These are phyloP conservation scores for Alloscopus bannaensis DNA, from an alignment of 2,888 invertebrate genomes.

Conservation along the genomic window DNA sequence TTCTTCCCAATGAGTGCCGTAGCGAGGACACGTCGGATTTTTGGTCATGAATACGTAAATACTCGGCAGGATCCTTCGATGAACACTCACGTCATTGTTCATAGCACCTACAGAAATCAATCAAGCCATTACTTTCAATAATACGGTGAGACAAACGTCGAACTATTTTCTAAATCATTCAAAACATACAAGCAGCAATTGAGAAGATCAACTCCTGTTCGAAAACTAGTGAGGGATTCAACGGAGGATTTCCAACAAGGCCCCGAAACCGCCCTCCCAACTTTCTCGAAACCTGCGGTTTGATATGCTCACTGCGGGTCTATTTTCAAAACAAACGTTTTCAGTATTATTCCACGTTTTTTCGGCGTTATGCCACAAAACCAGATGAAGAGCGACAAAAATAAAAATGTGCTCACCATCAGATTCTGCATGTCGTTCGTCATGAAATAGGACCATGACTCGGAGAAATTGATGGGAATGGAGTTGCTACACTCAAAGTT, in stretches of 20 bases:
- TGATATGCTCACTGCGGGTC: conserved; percentile 68
- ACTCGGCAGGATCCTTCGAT: conserved; percentile 72
- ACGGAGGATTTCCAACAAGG: conserved; percentile 68
- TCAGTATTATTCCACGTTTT: neutral
- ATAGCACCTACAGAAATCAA: conserved; percentile 69
- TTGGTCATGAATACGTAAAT: conserved; percentile 73
- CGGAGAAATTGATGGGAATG: conserved; percentile 73
- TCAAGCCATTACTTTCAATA: conserved; percentile 3
- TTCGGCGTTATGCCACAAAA: neutral
- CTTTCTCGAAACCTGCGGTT: conserved; percentile 62
- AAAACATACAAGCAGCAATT: conserved; percentile 71
- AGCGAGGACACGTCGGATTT: conserved; percentile 75
- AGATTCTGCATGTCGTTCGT: conserved; percentile 71
- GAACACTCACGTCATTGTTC: conserved; percentile 73
- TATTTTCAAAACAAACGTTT: conserved; percentile 37
- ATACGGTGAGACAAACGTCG: too few species aligned
- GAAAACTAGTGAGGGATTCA: conserved; percentile 67
- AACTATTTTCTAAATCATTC: neutral
- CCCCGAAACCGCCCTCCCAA: conserved; percentile 68
- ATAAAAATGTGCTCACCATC: conserved; percentile 52
- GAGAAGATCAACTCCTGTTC: conserved; percentile 72
- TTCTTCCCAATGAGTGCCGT: conserved; percentile 78
- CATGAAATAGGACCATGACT: conserved; percentile 73
- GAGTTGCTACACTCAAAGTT: conserved; percentile 73
- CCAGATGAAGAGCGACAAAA: neutral